A percentile compares a stretch with the other conserved stretches of the same genome.
These are phyloP conservation scores for Sprattus sprattus DNA, from an alignment of 2,113 vertebrate species.

Conservation along the genomic window DNA sequence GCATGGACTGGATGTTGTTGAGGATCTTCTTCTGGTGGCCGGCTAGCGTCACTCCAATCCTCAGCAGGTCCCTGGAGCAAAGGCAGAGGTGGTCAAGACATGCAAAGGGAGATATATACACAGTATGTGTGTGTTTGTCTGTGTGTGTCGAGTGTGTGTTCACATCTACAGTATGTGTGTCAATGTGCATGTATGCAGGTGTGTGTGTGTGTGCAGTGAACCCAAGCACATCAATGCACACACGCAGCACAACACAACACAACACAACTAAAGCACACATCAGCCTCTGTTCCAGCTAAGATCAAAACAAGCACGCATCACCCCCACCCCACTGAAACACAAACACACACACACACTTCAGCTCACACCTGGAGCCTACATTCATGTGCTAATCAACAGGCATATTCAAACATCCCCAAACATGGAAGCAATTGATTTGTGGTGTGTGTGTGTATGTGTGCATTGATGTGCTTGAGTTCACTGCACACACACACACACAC, in stretches of 20 bases:
- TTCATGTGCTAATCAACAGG: slow-evolving; percentile 36
- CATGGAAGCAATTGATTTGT: neutral
- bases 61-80: slow-evolving; percentile 86
- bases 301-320: neutral
- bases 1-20: slow-evolving; percentile 94
- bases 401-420: neutral
- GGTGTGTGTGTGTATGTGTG: too few species aligned
- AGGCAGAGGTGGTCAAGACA: neutral
- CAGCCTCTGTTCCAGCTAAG: too few species aligned
- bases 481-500: too few species aligned
- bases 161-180: too few species aligned
- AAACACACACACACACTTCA: neutral
- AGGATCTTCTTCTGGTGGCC: slow-evolving; percentile 99
- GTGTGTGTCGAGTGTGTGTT: neutral
- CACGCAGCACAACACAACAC: too few species aligned
- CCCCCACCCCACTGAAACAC: neutral
- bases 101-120: too few species aligned
- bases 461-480: too few species aligned
- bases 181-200: neutral
- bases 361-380: slow-evolving; percentile 15
- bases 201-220: neutral
- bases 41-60: slow-evolving; percentile 97
- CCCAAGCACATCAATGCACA: too few species aligned
- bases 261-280: too few species aligned
- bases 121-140: neutral